A percentile compares a stretch with the other conserved stretches of the same genome.
These are phyloP conservation scores for Synanthedon tipuliformis DNA, from an alignment of 2,888 invertebrate genomes.

Conservation along the genomic window DNA sequence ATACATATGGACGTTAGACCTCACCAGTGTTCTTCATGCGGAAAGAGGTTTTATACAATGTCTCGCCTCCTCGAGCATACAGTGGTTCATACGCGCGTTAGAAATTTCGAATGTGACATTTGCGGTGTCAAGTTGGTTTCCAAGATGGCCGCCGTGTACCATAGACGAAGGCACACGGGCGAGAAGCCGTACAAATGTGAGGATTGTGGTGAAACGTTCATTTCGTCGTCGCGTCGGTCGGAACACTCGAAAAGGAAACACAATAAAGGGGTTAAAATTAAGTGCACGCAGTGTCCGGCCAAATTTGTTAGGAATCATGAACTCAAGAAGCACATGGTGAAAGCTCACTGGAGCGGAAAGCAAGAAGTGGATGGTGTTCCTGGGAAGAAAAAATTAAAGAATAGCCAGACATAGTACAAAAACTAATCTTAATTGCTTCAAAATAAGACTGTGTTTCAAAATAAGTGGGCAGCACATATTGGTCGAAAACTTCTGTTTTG, in stretches of 20 bases:
- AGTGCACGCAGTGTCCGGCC: conserved; percentile 33
- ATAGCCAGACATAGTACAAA: too few relatives aligned
- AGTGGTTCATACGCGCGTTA: conserved; percentile 61
- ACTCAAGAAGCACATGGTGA: conserved; percentile 38
- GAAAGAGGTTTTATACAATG: conserved; percentile 61
- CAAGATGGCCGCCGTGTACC: conserved; percentile 58
- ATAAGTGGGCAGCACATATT: too few relatives aligned
- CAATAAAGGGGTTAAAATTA: conserved; percentile 34
- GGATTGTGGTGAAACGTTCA: conserved; percentile 51
- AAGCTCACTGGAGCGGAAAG: conserved; percentile 18
- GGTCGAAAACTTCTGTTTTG: too few relatives aligned
- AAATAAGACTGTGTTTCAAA: too few relatives aligned
- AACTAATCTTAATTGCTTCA: too few relatives aligned
- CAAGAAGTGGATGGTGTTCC: too few relatives aligned
- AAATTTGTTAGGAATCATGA: conserved; percentile 43
- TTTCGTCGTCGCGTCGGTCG: conserved; percentile 49
- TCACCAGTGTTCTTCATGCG: conserved; percentile 64
- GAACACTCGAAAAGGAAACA: conserved; percentile 55
- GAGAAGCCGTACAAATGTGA: conserved; percentile 55
- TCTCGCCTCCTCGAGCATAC: conserved; percentile 62
- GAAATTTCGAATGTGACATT: conserved; percentile 65
- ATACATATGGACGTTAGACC: conserved; percentile 59
- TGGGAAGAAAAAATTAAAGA: too few relatives aligned
- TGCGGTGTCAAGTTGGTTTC: conserved; percentile 59
- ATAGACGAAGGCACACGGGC: conserved; percentile 55